Base-by-base conservation (phyloP, 1,140 invertebrate genomes). In the Penaeus indicus region DNA sequence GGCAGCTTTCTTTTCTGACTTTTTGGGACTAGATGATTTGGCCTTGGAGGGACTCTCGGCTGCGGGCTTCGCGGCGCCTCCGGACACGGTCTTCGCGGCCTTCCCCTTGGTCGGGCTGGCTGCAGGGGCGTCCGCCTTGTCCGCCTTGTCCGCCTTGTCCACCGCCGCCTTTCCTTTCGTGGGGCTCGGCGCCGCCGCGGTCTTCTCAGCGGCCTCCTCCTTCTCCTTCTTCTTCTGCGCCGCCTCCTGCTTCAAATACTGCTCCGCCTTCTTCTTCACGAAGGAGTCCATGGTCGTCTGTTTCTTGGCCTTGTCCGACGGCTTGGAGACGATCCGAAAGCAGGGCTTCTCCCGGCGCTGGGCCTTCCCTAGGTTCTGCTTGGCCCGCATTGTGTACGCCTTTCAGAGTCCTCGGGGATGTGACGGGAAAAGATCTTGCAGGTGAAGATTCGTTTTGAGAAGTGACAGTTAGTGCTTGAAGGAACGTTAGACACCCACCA, bases 391-490 rank as follows among this genome's bases (percentile, higher is more conserved):
- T 54, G 54, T 54, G 54, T 54, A 5, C 54, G 16, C 54, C 54
- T 11, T 54, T 54, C 54, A 54, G 54, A 54, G 54, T 16, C 54
- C 54, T 54, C 54, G 54, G 54, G 54, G 54, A 54, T 7, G 75
- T 38, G 75, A 27, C 16, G n/a, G 19, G 32, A 22, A 78, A n/a
- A 78, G 32, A 0, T n/a, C 32, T 27, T 78, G 75, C 19, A 22
- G 32, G 21, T 27, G 75, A 32, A 83, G 21, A 27, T n/a, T 38
- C 32, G 32, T 25, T 0, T 63, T 42, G 63, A 38, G n/a, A 27
- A 47, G 60, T 84, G 82, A 84, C 21, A 72, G 63, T 83, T 67
- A 64, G 81, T 83, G 38, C 61, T 67, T 61, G 72, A 72, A 67
- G 82, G 47, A 69, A 64, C 32, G 32, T 84, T 47, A 84, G 42